These are phyloP conservation scores for Forbesichthys papilliferus DNA, from an alignment of 2,113 vertebrate genomes.

Conservation along the genomic window DNA sequence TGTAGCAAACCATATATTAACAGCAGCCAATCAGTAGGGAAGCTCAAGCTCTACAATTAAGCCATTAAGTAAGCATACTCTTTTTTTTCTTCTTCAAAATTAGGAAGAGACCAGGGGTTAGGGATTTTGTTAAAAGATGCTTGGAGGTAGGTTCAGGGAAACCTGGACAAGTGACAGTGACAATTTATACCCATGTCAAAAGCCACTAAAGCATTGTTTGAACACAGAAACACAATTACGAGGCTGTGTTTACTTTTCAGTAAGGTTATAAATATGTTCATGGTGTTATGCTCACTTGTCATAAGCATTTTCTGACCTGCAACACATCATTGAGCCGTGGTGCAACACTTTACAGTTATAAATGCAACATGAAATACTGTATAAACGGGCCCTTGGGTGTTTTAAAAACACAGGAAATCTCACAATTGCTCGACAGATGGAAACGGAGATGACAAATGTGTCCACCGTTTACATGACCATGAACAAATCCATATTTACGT, in stretches of 20 bases:
- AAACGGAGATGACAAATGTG: no score
- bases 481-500: no score
- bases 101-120: background rate
- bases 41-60: background rate
- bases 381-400: no score
- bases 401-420: no score
- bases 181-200: background rate
- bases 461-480: no score
- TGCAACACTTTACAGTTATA: no score
- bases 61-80: background rate
- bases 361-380: no score
- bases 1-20: constrained; percentile 45
- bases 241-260: background rate
- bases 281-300: background rate
- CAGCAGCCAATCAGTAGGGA: constrained; percentile 22
- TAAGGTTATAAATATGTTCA: no score
- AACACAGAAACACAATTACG: no score
- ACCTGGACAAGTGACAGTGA: background rate
- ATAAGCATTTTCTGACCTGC: background rate
- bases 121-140: no score
- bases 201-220: background rate
- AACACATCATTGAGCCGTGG: background rate
- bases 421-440: no score
- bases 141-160: no score
- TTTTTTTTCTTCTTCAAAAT: background rate